Conservation (phyloP, 2,888 invertebrate genomes). For the Pammene aurita region DNA sequence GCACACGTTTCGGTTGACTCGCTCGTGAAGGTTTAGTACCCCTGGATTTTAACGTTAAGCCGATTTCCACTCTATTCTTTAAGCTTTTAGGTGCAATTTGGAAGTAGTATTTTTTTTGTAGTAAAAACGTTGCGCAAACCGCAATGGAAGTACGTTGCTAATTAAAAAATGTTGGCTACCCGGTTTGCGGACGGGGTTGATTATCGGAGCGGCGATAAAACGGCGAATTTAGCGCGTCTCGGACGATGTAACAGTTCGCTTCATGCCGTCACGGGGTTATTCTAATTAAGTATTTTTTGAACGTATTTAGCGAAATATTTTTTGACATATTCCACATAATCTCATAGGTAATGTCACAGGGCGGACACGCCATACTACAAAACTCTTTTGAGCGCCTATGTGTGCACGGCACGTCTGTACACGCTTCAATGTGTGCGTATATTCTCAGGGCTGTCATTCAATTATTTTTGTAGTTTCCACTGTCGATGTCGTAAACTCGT, state of each 20-base stretch:
- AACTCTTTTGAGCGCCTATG: too few species aligned
- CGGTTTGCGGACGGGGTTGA: constrained; percentile 40
- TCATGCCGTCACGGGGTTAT: constrained; percentile 12
- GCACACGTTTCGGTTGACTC: constrained; percentile 57
- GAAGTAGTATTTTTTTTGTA: constrained; percentile 49
- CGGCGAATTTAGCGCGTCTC: constrained; percentile 33
- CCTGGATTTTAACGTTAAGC: constrained; percentile 46
- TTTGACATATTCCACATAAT: too few species aligned
- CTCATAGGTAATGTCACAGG: too few species aligned
- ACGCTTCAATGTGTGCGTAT: too few species aligned
- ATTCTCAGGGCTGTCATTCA: too few species aligned
- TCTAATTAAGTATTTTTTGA: neutral
- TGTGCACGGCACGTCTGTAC: too few species aligned
- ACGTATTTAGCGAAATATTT: too few species aligned
- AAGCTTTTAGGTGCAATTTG: constrained; percentile 46
- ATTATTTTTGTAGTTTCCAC: too few species aligned
- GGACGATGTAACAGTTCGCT: constrained; percentile 21
- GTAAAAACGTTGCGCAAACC: constrained; percentile 53
- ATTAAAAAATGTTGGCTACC: constrained; percentile 57
- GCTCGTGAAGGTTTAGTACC: constrained; percentile 54
- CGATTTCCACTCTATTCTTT: constrained; percentile 46
- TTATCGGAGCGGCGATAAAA: constrained; percentile 37
- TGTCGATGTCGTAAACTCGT: too few species aligned
- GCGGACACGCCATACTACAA: too few species aligned
- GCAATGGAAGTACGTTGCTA: constrained; percentile 63